Conservation (phyloP, 2,113 vertebrate genomes). For the Dasyurus viverrinus region DNA sequence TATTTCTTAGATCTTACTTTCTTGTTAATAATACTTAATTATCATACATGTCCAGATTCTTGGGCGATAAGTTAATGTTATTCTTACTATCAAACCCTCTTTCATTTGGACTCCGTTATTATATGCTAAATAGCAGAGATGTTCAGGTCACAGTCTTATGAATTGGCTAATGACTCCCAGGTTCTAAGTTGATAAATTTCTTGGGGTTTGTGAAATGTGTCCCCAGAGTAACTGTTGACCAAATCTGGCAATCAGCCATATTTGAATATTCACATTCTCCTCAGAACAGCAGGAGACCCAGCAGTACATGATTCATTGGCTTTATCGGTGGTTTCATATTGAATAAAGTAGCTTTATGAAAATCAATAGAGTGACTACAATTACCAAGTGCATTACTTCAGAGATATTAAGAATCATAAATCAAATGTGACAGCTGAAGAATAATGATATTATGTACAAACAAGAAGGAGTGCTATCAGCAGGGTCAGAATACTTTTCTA, state of each 20-base stretch:
- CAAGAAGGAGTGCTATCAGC: slow-evolving; percentile 49
- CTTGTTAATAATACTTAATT: slow-evolving; percentile 69
- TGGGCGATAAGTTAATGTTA: slow-evolving; percentile 73
- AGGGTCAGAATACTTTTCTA: slow-evolving; percentile 32
- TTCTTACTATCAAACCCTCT: slow-evolving; percentile 68
- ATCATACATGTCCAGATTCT: slow-evolving; percentile 69
- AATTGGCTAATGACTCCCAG: slow-evolving; percentile 70
- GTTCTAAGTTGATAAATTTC: slow-evolving; percentile 71
- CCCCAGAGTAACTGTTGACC: slow-evolving; percentile 71
- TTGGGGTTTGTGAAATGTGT: slow-evolving; percentile 67
- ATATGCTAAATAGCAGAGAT: slow-evolving; percentile 66
- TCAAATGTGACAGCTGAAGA: slow-evolving; percentile 74
- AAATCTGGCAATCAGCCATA: slow-evolving; percentile 57
- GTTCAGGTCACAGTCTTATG: slow-evolving; percentile 67
- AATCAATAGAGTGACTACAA: slow-evolving; percentile 82
- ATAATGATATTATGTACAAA: slow-evolving; percentile 64
- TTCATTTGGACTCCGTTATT: slow-evolving; percentile 77
- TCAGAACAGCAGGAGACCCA: slow-evolving; percentile 53
- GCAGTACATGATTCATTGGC: slow-evolving; percentile 65
- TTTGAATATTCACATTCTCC: slow-evolving; percentile 76
- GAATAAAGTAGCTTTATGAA: slow-evolving; percentile 80
- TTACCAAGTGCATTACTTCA: slow-evolving; percentile 80
- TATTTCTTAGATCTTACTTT: slow-evolving; percentile 41
- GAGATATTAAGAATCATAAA: slow-evolving; percentile 80
- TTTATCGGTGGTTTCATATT: slow-evolving; percentile 73